A percentile compares a stretch with the other conserved stretches of the same genome.
Conservation (phyloP, 2,888 invertebrate genomes). For the Drepana falcataria region DNA sequence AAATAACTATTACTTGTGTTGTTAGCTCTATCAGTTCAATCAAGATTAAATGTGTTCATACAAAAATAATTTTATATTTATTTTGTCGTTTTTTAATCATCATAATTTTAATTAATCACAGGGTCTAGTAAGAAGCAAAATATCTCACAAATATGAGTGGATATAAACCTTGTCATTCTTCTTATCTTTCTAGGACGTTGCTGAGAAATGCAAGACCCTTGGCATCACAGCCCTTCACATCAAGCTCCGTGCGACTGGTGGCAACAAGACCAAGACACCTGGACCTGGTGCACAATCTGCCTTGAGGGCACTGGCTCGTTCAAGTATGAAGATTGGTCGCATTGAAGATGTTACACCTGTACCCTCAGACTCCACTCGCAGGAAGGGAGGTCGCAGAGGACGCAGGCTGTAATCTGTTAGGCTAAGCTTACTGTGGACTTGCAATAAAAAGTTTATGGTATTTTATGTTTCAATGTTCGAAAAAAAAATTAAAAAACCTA, state of each 20-base stretch:
- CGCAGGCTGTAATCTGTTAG: slow-evolving; percentile 93
- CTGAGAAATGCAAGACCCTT: slow-evolving; percentile 97
- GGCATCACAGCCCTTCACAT: slow-evolving; percentile 99
- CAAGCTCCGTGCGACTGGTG: slow-evolving; percentile 98
- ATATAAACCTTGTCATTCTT: background rate
- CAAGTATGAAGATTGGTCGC: slow-evolving; percentile 99
- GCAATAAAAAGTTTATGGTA: slow-evolving; percentile 63
- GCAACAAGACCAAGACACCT: slow-evolving; percentile 98
- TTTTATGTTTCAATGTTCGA: slow-evolving; percentile 37
- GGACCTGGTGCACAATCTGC: slow-evolving; percentile 99
- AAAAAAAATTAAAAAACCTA: no score
- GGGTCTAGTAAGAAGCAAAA: no score
- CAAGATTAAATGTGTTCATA: no score
- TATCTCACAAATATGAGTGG: no score
- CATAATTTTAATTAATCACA: no score
- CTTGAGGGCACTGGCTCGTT: slow-evolving; percentile 97
- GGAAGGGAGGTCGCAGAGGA: slow-evolving; percentile 99
- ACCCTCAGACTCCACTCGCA: slow-evolving; percentile 98
- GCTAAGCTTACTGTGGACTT: slow-evolving; percentile 66
- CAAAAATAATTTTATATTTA: no score
- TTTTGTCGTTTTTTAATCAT: no score
- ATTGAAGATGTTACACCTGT: slow-evolving; percentile 99
- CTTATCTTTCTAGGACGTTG: slow-evolving; percentile 87
- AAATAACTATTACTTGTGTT: no score
- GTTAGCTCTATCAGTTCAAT: no score